phyloP scores from a whole-genome alignment of 2,113 vertebrate species.

The Perca flavescens region DNA sequence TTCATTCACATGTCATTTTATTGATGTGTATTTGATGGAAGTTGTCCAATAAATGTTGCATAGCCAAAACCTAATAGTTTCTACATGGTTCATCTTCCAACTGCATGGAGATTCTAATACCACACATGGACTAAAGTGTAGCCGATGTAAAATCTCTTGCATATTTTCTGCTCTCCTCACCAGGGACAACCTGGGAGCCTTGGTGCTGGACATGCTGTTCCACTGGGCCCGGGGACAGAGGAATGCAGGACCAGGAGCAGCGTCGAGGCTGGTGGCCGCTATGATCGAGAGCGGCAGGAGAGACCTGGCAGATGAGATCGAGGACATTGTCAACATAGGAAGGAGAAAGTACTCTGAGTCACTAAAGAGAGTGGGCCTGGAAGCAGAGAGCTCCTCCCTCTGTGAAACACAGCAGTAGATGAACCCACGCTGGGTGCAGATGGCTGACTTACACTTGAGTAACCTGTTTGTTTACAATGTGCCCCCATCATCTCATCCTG shows the following conservation, averaged over 20 bases:
- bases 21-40: background rate
- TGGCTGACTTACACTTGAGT: slow-evolving; percentile 66
- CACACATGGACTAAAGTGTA: background rate
- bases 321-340: slow-evolving; percentile 89
- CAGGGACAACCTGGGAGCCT: slow-evolving; percentile 89
- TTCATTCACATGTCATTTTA: background rate
- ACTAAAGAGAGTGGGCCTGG: slow-evolving; percentile 89
- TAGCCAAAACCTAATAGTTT: background rate
- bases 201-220: slow-evolving; percentile 94
- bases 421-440: slow-evolving; percentile 56
- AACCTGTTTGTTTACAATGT: slow-evolving; percentile 52
- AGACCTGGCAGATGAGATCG: slow-evolving; percentile 92
- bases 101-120: background rate
- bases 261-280: slow-evolving; percentile 85
- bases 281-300: slow-evolving; percentile 88
- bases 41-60: background rate
- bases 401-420: slow-evolving; percentile 62
- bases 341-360: slow-evolving; percentile 90
- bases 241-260: slow-evolving; percentile 83
- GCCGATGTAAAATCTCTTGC: background rate
- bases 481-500: slow-evolving; percentile 29
- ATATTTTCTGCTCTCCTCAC: slow-evolving; percentile 1
- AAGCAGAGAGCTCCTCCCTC: slow-evolving; percentile 63
- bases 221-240: slow-evolving; percentile 89
- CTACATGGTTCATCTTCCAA: background rate